Percentiles rank a stretch among this genome's conserved stretches.
These are phyloP conservation scores for Cebus imitator DNA, from an alignment of 2,113 vertebrate genomes.

Conservation along the genomic window DNA sequence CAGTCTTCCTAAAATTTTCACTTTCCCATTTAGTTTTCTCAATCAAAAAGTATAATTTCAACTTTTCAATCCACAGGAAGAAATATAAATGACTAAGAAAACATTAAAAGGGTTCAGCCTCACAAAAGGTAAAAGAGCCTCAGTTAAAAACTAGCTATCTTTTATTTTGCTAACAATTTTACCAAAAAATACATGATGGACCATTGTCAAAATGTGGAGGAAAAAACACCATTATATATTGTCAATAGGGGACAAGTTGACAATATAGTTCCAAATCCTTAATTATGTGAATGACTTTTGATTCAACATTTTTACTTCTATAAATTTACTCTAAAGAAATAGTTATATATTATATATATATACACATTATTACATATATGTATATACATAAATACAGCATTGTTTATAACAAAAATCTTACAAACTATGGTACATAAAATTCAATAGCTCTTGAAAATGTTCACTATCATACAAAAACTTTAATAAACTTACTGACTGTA, in stretches of 20 bases:
- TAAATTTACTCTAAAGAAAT: neutral
- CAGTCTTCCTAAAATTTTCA: neutral
- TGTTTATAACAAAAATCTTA: neutral
- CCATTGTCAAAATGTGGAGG: neutral
- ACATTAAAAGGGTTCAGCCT: neutral
- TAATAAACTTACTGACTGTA: neutral
- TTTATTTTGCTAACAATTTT: neutral
- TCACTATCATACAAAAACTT: neutral
- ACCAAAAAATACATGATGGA: neutral
- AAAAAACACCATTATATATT: neutral
- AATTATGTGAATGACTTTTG: neutral
- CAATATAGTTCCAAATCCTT: neutral
- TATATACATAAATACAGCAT: neutral
- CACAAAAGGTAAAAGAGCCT: neutral
- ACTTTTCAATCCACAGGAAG: neutral
- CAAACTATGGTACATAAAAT: neutral
- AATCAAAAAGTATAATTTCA: neutral
- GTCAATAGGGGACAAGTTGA: neutral
- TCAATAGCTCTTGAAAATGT: neutral
- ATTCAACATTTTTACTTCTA: neutral
- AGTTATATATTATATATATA: too few relatives aligned
- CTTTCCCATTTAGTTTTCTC: neutral
- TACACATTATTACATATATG: neutral
- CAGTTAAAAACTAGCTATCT: neutral
- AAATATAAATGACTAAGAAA: neutral